Percentiles rank a stretch among this genome's conserved stretches.
phyloP scores from a whole-genome alignment of 2,888 invertebrate species.

The Mesorhabditis sp. region DNA sequence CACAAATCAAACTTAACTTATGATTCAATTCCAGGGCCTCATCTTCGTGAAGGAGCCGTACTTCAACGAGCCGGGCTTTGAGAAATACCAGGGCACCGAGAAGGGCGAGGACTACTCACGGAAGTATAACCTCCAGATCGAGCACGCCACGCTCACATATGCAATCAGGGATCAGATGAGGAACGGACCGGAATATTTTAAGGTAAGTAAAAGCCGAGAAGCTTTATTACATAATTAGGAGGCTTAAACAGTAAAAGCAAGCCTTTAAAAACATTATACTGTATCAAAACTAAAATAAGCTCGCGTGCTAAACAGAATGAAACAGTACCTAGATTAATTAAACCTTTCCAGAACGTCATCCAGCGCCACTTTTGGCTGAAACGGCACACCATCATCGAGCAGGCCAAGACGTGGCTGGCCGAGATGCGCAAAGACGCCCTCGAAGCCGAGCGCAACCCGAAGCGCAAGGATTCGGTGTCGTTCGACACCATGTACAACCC shows the following conservation, averaged over 20 bases:
- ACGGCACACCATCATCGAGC: slow-evolving; percentile 46
- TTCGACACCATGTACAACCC: slow-evolving; percentile 41
- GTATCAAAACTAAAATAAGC: neutral
- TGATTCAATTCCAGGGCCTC: slow-evolving; percentile 63
- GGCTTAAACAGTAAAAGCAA: neutral
- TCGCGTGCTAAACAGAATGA: neutral
- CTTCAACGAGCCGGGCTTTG: slow-evolving; percentile 69
- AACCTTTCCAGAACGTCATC: slow-evolving; percentile 44
- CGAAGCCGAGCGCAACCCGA: slow-evolving; percentile 30
- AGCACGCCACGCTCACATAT: slow-evolving; percentile 56
- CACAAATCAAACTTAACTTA: neutral
- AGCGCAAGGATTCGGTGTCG: slow-evolving; percentile 32
- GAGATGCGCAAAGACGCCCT: slow-evolving; percentile 31
- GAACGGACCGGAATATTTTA: slow-evolving; percentile 45
- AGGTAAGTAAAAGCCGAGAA: slow-evolving; percentile 22
- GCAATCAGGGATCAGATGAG: slow-evolving; percentile 54
- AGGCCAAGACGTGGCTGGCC: slow-evolving; percentile 38
- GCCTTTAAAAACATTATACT: neutral
- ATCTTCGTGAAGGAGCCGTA: slow-evolving; percentile 67
- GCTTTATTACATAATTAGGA: neutral
- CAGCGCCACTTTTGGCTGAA: slow-evolving; percentile 56
- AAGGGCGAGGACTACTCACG: slow-evolving; percentile 51
- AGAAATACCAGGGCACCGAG: slow-evolving; percentile 56
- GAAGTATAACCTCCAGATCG: slow-evolving; percentile 56
- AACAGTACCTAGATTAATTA: slow-evolving; percentile 1